These are phyloP conservation scores for Acleris emargana DNA, from an alignment of 2,888 invertebrate species.

Conservation along the genomic window DNA sequence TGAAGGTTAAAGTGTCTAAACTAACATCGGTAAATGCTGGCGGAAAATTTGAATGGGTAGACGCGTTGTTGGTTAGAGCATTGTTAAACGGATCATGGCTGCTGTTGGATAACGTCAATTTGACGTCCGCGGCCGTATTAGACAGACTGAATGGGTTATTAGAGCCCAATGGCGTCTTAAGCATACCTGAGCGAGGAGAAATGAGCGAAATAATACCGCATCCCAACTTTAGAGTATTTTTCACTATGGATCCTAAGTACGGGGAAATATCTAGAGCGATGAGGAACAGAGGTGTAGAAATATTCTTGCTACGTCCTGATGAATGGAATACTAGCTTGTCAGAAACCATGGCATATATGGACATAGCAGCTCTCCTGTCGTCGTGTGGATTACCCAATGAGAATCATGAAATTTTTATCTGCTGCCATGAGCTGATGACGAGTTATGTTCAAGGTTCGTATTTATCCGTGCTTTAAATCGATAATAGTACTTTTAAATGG, in stretches of 20 bases:
- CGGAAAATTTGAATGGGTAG: conserved; percentile 97
- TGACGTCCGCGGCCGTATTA: conserved; percentile 97
- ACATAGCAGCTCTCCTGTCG: conserved; percentile 70
- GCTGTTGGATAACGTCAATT: conserved; percentile 95
- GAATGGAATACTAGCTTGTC: conserved; percentile 60
- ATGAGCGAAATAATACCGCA: conserved; percentile 92
- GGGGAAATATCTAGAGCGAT: conserved; percentile 99
- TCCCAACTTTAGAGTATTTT: conserved; percentile 95
- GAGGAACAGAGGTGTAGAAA: conserved; percentile 98
- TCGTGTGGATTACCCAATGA: conserved; percentile 68
- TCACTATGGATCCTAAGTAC: conserved; percentile 96
- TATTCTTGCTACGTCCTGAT: conserved; percentile 77
- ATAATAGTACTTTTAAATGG: neutral
- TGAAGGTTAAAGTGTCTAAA: conserved; percentile 71
- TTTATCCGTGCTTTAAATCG: neutral
- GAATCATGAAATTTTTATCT: conserved; percentile 64
- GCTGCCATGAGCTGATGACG: conserved; percentile 71
- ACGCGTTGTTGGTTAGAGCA: conserved; percentile 93
- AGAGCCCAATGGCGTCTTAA: conserved; percentile 95
- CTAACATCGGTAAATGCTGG: conserved; percentile 88
- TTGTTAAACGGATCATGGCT: conserved; percentile 93
- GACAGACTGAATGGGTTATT: conserved; percentile 97
- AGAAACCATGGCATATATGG: conserved; percentile 68
- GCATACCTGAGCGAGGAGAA: conserved; percentile 96
- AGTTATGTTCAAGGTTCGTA: conserved; percentile 72